Evolutionary conservation across 2,797 vertebrate genomes (phyloP).

Genomic region (Echiichthys vipera): DNA sequence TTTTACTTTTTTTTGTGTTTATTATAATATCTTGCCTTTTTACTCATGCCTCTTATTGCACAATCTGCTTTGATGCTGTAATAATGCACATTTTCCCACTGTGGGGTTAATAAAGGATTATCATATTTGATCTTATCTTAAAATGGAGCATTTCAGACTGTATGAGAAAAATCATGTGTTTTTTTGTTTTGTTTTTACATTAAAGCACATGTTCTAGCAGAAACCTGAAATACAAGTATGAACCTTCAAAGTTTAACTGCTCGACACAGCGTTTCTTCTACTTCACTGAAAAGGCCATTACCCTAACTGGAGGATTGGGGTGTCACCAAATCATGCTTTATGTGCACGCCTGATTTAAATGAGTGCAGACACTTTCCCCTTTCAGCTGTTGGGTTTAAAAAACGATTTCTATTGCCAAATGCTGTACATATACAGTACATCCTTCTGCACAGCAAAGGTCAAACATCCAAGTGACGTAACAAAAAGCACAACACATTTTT

Average conservation of each 20-base stretch:
- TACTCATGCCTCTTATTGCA: too few relatives aligned
- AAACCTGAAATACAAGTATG: background rate
- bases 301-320: background rate
- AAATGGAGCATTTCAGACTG: too few relatives aligned
- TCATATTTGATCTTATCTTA: too few relatives aligned
- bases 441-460: constrained; percentile 4
- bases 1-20: too few relatives aligned
- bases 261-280: background rate
- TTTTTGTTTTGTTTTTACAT: too few relatives aligned
- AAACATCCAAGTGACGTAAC: background rate
- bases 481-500: constrained; percentile 1
- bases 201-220: too few relatives aligned
- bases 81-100: too few relatives aligned
- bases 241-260: background rate
- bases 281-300: background rate
- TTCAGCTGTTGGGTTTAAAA: background rate
- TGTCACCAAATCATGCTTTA: background rate
- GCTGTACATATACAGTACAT: background rate
- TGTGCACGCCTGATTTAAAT: background rate
- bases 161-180: too few relatives aligned
- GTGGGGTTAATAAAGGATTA: too few relatives aligned
- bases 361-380: background rate
- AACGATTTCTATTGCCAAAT: background rate
- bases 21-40: too few relatives aligned
- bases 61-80: too few relatives aligned